phyloP scores from a whole-genome alignment of 2,113 vertebrate genomes.

The Mesitornis unicolor region DNA sequence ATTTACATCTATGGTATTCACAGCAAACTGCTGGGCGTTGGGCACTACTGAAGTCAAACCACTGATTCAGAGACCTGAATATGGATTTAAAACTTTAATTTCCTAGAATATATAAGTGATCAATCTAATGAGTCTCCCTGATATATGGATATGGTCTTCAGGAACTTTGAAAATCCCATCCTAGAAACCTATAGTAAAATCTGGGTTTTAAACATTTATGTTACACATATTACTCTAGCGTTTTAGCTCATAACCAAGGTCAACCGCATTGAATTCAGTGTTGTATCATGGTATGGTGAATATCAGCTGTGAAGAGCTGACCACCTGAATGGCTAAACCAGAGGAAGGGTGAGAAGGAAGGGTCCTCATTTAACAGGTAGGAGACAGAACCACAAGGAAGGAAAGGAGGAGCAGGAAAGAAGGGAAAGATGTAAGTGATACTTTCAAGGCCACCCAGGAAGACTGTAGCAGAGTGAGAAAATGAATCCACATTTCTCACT shows the following conservation, averaged over 20 bases:
- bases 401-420: conserved; percentile 12
- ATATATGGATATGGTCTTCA: not conserved
- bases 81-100: not conserved
- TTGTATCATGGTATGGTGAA: not conserved
- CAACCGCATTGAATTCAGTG: not conserved
- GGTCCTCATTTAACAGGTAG: not conserved
- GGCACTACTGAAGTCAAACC: not conserved
- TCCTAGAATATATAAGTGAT: not conserved
- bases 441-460: conserved; percentile 43
- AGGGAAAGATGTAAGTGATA: not conserved
- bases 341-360: not conserved
- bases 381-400: not conserved
- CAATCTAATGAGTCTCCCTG: not conserved
- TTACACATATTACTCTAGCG: not conserved
- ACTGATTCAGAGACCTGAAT: not conserved
- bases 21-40: not conserved
- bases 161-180: not conserved
- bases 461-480: not conserved
- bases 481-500: not conserved
- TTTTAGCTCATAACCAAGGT: not conserved
- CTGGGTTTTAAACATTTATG: not conserved
- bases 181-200: not conserved
- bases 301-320: not conserved
- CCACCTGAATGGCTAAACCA: not conserved
- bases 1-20: not conserved